These are phyloP conservation scores for Mobula hypostoma DNA, from an alignment of 2,113 vertebrate genomes.

Conservation along the genomic window DNA sequence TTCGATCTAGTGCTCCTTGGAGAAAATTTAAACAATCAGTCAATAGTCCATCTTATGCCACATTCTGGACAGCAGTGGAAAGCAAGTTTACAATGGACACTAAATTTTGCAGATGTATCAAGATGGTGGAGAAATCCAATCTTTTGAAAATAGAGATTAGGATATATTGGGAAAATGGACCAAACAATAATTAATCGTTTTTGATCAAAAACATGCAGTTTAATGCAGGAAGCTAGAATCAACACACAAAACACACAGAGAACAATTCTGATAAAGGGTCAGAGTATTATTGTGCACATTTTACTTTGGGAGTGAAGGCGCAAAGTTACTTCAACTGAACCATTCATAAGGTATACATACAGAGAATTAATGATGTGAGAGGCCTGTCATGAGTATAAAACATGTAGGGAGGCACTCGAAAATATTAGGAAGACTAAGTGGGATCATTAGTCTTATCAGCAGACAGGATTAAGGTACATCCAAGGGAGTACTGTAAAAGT, in stretches of 20 bases:
- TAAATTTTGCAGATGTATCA: background rate
- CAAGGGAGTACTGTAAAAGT: no score
- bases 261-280: background rate
- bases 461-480: no score
- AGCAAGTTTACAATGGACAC: background rate
- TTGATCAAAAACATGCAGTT: background rate
- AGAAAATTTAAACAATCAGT: no score
- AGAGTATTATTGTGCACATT: background rate
- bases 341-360: background rate
- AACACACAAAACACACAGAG: background rate
- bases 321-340: background rate
- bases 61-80: background rate
- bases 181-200: background rate
- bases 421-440: no score
- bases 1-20: background rate
- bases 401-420: no score
- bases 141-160: background rate
- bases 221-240: background rate
- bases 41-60: background rate
- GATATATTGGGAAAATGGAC: background rate
- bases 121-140: background rate
- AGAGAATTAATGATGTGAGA: no score
- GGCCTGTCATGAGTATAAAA: no score
- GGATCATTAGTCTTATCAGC: no score
- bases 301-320: background rate